Evolutionary conservation across 2,888 invertebrate species (phyloP).

Genomic region (Polyommatus iphigenia): DNA sequence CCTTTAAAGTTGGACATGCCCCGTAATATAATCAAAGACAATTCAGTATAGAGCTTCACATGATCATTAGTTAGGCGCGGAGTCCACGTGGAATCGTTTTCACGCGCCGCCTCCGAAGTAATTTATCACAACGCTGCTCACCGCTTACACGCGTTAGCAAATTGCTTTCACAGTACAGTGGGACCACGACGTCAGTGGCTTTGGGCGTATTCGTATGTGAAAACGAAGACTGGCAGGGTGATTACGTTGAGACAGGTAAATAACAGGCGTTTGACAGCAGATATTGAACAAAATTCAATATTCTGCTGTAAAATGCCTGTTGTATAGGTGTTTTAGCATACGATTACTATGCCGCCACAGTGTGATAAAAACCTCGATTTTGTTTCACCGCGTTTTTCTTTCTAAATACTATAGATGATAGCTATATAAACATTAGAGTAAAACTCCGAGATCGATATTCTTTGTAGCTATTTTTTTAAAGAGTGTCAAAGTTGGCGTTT

Average conservation of each 20-base stretch:
- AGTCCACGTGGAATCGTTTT: not conserved
- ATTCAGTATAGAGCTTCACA: not conserved
- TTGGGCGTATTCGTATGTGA: not conserved
- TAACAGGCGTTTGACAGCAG: not conserved
- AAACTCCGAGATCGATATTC: no score
- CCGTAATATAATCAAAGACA: not conserved
- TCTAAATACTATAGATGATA: no score
- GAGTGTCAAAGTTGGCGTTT: no score
- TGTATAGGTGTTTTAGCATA: no score
- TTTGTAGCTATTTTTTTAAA: no score
- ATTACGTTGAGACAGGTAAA: not conserved
- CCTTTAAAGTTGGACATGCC: no score
- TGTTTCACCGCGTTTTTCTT: no score
- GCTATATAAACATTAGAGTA: no score
- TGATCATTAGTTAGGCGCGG: slow-evolving; percentile 13
- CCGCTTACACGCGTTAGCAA: slow-evolving; percentile 2
- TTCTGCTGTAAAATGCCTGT: no score
- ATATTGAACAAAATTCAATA: not conserved
- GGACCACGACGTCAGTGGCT: not conserved
- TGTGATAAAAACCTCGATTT: no score
- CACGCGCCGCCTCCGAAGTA: not conserved
- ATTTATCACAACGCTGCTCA: slow-evolving; percentile 12
- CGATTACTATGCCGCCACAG: no score
- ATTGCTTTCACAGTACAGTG: not conserved
- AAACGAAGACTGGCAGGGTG: not conserved